Evolutionary conservation across 2,113 vertebrate genomes (phyloP), one percentile per base, ranked within the genome.

Genomic region (Neolamprologus toae): DNA sequence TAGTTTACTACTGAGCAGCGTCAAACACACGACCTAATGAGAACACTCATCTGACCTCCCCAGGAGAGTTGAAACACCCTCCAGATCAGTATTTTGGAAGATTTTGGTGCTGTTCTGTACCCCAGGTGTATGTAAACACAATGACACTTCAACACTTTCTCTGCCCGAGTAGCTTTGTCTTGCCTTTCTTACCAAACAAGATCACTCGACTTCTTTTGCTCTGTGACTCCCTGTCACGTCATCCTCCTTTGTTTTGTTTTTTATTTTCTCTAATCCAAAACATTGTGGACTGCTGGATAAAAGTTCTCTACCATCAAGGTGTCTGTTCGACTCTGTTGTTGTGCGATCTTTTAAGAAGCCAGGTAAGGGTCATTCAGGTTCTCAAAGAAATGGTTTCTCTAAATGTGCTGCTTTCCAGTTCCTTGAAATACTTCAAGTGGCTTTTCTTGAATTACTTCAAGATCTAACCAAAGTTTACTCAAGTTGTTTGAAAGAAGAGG

Each of bases 381-480:
- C 61, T 83, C 26, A 87, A 91, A 83, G 45, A 87, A 79, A 89
- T 79, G 26, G 86, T 88, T 90, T 81, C 83, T 90, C 59, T 81
- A 85, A 80, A 92, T 33, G 28, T 92, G 94, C 94, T 94, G 93
- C 93, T 95, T 90, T 91, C 83, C 86, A 89, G 54, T 91, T 90
- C 86, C 87, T 93, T 93, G 86, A 92, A 90, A 83, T 84, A 82
- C 85, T 92, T 94, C 88, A 92, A 92, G 93, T 92, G 88, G 91
- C 90, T 92, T 90, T 89, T 81, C 92, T 93, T 91, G 90, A 93
- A 92, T 80, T 42, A 82, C 79, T 95, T 91, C 86, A 91, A 92
- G 91, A 92, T 83, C 61, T 91, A 95, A 95, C 95, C 94, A 95
- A 96, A 95, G 94, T 95, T 95, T 94, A 92, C 88, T 92, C 59